Percentiles rank a stretch among this genome's conserved stretches.
Conservation (phyloP, 2,888 invertebrate genomes). For the Atethmia centrago region DNA sequence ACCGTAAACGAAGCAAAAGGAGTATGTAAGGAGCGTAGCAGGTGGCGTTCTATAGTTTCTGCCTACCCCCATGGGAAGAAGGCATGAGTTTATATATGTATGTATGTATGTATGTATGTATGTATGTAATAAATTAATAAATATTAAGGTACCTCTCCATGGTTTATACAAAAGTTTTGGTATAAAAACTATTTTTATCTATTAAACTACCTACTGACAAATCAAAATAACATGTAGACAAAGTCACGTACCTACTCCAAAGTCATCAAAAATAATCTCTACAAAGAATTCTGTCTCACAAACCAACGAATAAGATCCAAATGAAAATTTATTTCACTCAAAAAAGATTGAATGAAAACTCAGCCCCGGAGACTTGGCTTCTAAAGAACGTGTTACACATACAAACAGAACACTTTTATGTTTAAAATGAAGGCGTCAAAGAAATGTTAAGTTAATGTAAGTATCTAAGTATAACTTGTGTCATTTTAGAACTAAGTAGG, state of each 20-base stretch:
- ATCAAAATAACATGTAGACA: not conserved
- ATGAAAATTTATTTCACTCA: constrained; percentile 25
- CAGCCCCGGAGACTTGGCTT: constrained; percentile 11
- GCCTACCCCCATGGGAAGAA: too few species aligned
- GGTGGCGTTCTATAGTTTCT: too few species aligned
- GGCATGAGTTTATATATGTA: too few species aligned
- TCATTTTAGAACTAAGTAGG: not conserved
- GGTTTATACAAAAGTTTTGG: not conserved
- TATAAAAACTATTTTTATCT: not conserved
- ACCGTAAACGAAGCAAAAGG: too few species aligned
- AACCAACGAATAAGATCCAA: constrained; percentile 15
- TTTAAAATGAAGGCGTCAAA: constrained; percentile 30
- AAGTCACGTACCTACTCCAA: not conserved
- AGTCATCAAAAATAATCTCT: constrained; percentile 21
- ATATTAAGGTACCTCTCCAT: not conserved
- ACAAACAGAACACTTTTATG: constrained; percentile 16
- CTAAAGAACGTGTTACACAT: constrained; percentile 46
- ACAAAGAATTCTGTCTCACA: constrained; percentile 32
- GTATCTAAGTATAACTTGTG: not conserved
- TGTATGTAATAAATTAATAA: too few species aligned
- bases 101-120: too few species aligned
- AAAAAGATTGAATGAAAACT: constrained; percentile 40
- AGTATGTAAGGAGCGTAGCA: too few species aligned
- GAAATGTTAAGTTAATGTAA: not conserved
- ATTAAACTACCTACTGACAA: not conserved